Base-by-base conservation (phyloP, 1,140 invertebrate genomes). In the Nilaparvata lugens region DNA sequence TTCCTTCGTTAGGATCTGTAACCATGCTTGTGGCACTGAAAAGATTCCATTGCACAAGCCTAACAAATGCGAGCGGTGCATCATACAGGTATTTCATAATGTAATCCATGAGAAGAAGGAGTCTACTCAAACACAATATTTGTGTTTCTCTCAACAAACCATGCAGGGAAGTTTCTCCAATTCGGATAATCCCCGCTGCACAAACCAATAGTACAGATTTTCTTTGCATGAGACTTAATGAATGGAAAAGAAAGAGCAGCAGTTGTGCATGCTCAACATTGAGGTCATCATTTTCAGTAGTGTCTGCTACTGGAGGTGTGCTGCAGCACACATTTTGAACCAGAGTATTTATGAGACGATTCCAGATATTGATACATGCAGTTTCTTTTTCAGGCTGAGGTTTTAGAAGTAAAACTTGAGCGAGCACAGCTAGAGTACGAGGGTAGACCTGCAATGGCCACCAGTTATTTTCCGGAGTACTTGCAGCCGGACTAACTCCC, bases 251-350 rank as follows among this genome's bases (percentile, higher is more conserved):
- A 71, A 97, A 96, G 0, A 98, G 78, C 62, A 98, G 75, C 9
- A 97, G 76, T 71, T 97, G 94, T 0, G 93, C 87, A 75, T 98
- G 95, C 73, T 98, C 95, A 9, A 97, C 92, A 75, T 97, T 97
- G 35, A 98, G 76, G 79, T 96, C 93, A 79, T 87, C 85, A 70
- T 83, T 84, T 64, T 87, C 84, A 21, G 81, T 73, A 21, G 81
- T 73, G 61, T 83, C 75, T 71, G 79, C 67, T 66, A 79, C 66
- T 62, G 77, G 72, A 64, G 73, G 56, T 60, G 74, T 73, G 68
- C 81, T 74, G 70, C 78, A 78, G 60, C 84, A 75, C 21, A 94
- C 87, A 68, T 88, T 89, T 68, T 91, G 86, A 14, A 90, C 87
- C 24, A 97, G 76, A 2, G 91, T 94, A 61, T 88, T 87, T 2